phyloP scores from a whole-genome alignment of 2,113 vertebrate species.

The Cyanocitta stelleri region DNA sequence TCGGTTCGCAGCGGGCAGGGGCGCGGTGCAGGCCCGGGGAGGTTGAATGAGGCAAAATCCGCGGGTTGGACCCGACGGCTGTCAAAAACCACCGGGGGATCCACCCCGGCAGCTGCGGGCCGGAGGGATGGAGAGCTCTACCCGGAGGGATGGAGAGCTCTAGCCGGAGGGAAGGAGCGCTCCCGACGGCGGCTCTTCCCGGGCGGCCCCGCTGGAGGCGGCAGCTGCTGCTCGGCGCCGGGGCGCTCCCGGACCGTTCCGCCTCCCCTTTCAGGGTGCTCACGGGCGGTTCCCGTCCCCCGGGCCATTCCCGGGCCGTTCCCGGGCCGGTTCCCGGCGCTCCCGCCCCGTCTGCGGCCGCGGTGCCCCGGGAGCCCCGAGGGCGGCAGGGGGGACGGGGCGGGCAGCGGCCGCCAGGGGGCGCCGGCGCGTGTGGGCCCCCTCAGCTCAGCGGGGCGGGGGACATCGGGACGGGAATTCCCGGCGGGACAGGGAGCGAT shows the following conservation, averaged over 20 bases:
- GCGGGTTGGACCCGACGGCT: neutral
- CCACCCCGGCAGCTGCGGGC: neutral
- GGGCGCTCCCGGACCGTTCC: neutral
- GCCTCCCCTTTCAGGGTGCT: neutral
- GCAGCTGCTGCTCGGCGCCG: neutral
- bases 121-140: neutral
- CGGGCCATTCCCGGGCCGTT: neutral
- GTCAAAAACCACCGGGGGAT: neutral
- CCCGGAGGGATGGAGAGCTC: neutral
- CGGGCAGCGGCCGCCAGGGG: neutral
- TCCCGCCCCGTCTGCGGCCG: neutral
- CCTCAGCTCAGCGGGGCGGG: neutral
- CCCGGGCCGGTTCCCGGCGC: neutral
- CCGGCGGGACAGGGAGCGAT: neutral
- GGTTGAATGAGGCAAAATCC: neutral
- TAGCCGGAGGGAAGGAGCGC: neutral
- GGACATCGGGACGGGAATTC: neutral
- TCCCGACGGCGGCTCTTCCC: neutral
- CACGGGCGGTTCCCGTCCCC: neutral
- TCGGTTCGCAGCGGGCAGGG: neutral
- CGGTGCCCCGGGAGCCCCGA: neutral
- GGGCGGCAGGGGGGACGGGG: neutral
- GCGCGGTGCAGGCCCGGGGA: too few species aligned
- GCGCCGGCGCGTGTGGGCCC: neutral
- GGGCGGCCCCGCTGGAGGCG: neutral